Conservation (phyloP, 2,113 vertebrate species). For the Danionella cerebrum region DNA sequence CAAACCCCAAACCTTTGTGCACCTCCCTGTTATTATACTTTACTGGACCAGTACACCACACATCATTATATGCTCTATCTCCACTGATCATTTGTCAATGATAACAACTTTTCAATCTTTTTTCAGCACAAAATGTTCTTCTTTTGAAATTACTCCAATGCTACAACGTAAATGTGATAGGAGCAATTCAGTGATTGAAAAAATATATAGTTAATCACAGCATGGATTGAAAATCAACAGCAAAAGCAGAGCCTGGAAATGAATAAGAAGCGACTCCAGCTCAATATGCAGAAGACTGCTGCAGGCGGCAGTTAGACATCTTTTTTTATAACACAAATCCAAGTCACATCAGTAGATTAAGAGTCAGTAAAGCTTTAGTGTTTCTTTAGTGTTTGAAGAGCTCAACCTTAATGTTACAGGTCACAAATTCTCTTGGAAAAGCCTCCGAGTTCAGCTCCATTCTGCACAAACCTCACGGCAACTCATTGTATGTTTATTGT, state of each 20-base stretch:
- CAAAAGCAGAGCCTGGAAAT: neutral
- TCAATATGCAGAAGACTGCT: neutral
- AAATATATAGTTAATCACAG: neutral
- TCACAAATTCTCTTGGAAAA: neutral
- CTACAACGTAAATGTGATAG: neutral
- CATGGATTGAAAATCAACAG: neutral
- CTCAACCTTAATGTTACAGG: constrained; percentile 3
- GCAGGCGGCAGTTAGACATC: neutral
- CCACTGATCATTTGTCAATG: too few relatives aligned
- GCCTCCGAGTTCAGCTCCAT: neutral
- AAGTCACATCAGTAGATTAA: constrained; percentile 13
- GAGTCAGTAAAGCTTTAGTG: neutral
- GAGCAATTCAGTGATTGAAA: too few relatives aligned
- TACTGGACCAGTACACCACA: too few relatives aligned
- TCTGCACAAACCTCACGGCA: neutral
- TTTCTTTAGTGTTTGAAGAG: constrained; percentile 9
- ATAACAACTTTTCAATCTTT: too few relatives aligned
- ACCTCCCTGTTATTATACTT: too few relatives aligned
- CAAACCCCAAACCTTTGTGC: too few relatives aligned
- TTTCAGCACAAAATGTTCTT: too few relatives aligned
- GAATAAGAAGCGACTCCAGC: neutral
- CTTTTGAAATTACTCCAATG: neutral
- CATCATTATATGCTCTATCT: too few relatives aligned
- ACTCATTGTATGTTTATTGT: neutral
- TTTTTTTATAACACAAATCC: neutral